These are phyloP conservation scores for Chaitophorus viminalis DNA, from an alignment of 2,888 invertebrate species.

Conservation along the genomic window DNA sequence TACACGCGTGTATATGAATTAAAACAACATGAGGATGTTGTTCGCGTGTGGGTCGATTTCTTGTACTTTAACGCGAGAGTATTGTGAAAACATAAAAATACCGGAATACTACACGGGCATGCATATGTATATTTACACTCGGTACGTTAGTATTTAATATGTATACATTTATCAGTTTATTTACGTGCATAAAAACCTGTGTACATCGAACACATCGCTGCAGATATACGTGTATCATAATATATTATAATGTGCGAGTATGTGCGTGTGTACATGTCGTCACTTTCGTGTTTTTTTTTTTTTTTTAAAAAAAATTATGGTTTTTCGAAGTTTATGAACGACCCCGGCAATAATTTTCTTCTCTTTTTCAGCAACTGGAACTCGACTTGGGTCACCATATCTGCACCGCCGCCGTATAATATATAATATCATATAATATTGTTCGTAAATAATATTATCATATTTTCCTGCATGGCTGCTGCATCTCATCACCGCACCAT, in stretches of 20 bases:
- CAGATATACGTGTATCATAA: neutral
- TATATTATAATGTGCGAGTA: neutral
- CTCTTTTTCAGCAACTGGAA: neutral
- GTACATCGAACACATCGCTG: neutral
- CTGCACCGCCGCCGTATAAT: no score
- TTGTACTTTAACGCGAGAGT: conserved; percentile 5
- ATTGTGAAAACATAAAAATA: conserved; percentile 17
- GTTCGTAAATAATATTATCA: no score
- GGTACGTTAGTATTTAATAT: no score
- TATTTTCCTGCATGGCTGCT: no score
- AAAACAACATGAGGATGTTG: neutral
- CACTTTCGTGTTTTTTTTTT: neutral
- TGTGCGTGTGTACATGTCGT: neutral
- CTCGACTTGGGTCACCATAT: neutral
- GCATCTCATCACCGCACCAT: no score
- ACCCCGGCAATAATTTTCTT: neutral
- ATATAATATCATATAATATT: no score
- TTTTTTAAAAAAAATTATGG: neutral
- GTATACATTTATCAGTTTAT: no score
- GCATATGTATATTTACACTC: neutral
- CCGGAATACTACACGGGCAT: neutral
- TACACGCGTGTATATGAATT: neutral
- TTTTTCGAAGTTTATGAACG: neutral
- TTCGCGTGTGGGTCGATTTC: neutral
- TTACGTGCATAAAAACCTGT: no score